Evolutionary conservation across 2,113 vertebrate species (phyloP), one percentile per base, ranked within the genome.

Genomic region (Sclerurus mexicanus): DNA sequence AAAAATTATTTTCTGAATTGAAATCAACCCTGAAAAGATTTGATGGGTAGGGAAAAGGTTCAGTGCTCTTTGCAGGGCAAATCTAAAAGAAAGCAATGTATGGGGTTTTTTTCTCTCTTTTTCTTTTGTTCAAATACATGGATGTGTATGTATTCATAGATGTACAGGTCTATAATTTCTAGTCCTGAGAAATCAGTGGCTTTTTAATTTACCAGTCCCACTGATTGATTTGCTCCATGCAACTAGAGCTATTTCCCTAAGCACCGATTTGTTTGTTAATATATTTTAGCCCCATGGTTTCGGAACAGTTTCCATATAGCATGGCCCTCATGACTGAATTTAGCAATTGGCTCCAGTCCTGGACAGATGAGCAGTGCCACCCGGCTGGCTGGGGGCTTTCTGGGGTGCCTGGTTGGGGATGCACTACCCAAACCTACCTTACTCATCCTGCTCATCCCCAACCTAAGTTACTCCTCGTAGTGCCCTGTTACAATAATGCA

Each of bases 401-500:
- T 25, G 67, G 21, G 63, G 8, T 0, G 39, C 3, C 1, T 0
- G 4, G 59, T 59, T 66, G 44, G 23, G n/a, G 89, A 24, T 56
- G 73, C 47, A 2, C 42, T 33, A 0, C n/a, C n/a, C n/a, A n/a
- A n/a, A n/a, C n/a, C n/a, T n/a, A n/a, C n/a, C n/a, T n/a, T n/a
- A n/a, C n/a, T n/a, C n/a, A n/a, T n/a, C n/a, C n/a, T n/a, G n/a
- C n/a, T 87, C 58, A 46, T 35, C 49, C 50, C 6, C 4, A 7
- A 6, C 0, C 0, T 14, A 44, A 12, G 53, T 68, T 40, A 6
- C 9, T 58, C 64, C 59, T 52, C 22, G 50, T 13, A 23, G 23
- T 91, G 37, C 40, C 3, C 0, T 42, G 35, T 39, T 30, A 7
- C 1, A 7, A 21, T 58, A 47, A 49, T 16, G 49, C 66, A 49